Conservation (phyloP, 2,888 invertebrate genomes). For the Gibbula magus region DNA sequence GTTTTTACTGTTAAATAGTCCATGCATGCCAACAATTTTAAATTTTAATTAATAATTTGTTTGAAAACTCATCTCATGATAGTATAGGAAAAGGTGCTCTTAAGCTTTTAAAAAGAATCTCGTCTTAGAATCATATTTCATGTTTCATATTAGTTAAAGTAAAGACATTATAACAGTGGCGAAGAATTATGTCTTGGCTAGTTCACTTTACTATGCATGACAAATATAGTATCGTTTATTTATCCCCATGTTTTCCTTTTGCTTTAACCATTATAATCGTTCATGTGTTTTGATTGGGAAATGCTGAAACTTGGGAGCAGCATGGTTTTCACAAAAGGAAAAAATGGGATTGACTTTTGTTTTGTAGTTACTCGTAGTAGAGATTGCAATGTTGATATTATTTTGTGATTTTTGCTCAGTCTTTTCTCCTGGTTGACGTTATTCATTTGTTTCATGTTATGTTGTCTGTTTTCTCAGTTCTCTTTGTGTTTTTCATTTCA, state of each 20-base stretch:
- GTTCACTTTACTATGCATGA: slow-evolving; percentile 19
- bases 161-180: neutral
- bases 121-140: neutral
- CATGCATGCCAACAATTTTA: neutral
- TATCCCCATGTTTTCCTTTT: no score
- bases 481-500: slow-evolving; percentile 37
- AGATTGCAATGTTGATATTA: neutral
- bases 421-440: slow-evolving; percentile 15
- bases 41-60: neutral
- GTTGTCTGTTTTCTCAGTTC: slow-evolving; percentile 28
- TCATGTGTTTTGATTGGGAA: no score
- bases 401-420: neutral
- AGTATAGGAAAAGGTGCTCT: neutral
- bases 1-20: neutral
- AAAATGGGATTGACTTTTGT: neutral
- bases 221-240: no score
- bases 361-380: neutral
- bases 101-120: neutral
- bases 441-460: slow-evolving; percentile 25
- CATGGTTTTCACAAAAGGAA: no score
- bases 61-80: neutral
- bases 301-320: no score
- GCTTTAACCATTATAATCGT: no score
- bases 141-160: neutral
- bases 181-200: neutral